Percentiles rank a stretch among this genome's conserved stretches.
Evolutionary conservation across 2,113 vertebrate genomes (phyloP).

Genomic region (Recurvirostra avosetta): DNA sequence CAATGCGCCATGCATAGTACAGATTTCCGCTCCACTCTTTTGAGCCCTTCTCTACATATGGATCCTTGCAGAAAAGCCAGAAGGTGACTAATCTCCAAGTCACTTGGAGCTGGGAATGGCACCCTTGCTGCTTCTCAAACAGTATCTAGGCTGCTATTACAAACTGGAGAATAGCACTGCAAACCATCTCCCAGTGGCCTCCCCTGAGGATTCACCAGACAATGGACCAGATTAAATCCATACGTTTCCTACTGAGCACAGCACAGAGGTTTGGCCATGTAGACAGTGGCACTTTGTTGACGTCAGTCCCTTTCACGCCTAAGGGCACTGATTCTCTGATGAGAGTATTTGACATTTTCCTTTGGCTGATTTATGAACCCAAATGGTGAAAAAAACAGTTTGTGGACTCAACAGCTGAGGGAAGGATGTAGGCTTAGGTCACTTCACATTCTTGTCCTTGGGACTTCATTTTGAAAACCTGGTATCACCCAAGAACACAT

Average conservation of each 20-base stretch:
- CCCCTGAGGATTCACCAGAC: not conserved
- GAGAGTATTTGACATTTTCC: not conserved
- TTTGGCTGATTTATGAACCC: not conserved
- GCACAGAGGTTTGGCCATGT: not conserved
- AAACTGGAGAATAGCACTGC: not conserved
- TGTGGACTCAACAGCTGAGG: not conserved
- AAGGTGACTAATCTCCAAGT: not conserved
- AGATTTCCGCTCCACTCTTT: fast-evolving
- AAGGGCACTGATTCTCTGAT: not conserved
- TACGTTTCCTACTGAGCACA: not conserved
- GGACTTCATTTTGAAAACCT: not conserved
- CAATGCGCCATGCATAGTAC: not conserved
- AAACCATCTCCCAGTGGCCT: not conserved
- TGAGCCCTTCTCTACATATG: not conserved
- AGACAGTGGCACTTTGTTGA: not conserved
- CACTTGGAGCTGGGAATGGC: not conserved
- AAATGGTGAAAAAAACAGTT: not conserved
- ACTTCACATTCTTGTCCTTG: not conserved
- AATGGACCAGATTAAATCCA: not conserved
- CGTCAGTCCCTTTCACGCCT: not conserved
- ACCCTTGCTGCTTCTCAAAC: not conserved
- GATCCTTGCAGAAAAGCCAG: not conserved
- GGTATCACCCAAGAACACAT: not conserved
- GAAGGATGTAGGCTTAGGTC: not conserved
- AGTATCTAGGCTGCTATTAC: not conserved